A percentile compares a stretch with the other conserved stretches of the same genome.
These are phyloP conservation scores for Ctena decussata DNA, from an alignment of 2,888 invertebrate genomes.

Conservation along the genomic window DNA sequence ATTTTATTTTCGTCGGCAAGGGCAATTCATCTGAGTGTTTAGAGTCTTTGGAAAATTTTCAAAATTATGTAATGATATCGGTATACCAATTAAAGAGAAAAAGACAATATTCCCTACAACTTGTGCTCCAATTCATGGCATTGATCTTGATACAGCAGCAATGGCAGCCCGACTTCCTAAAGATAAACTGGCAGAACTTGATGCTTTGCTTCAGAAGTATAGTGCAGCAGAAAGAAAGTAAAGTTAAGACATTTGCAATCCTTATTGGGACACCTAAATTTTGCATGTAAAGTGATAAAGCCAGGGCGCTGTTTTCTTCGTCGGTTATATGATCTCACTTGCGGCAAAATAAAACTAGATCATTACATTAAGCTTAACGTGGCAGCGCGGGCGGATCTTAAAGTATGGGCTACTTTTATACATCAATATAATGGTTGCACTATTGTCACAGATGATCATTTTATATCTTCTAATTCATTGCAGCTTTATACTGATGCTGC, in stretches of 20 bases:
- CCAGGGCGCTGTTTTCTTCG: constrained; percentile 39
- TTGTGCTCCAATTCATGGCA: constrained; percentile 23
- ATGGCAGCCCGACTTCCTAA: constrained; percentile 15
- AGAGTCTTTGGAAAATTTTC: neutral
- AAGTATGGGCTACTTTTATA: constrained; percentile 23
- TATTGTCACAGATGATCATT: constrained; percentile 28
- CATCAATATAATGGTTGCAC: constrained; percentile 34
- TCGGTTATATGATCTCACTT: constrained; percentile 33
- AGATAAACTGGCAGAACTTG: neutral
- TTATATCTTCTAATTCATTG: constrained; percentile 25
- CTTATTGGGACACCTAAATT: constrained; percentile 24
- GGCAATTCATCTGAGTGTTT: constrained; percentile 6
- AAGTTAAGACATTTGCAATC: constrained; percentile 15
- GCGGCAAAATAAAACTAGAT: neutral
- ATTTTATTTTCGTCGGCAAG: constrained; percentile 31
- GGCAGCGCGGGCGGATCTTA: constrained; percentile 27
- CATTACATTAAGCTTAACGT: constrained; percentile 16
- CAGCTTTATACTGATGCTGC: constrained; percentile 29
- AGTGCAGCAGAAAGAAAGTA: neutral
- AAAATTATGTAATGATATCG: neutral
- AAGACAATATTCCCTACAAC: constrained; percentile 15
- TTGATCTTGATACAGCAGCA: constrained; percentile 13
- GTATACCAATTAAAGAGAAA: constrained; percentile 30
- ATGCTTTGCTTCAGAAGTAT: neutral
- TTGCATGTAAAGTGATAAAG: constrained; percentile 42